These are phyloP conservation scores for Hydrolagus colliei DNA, from an alignment of 2,797 vertebrate genomes.

Conservation along the genomic window DNA sequence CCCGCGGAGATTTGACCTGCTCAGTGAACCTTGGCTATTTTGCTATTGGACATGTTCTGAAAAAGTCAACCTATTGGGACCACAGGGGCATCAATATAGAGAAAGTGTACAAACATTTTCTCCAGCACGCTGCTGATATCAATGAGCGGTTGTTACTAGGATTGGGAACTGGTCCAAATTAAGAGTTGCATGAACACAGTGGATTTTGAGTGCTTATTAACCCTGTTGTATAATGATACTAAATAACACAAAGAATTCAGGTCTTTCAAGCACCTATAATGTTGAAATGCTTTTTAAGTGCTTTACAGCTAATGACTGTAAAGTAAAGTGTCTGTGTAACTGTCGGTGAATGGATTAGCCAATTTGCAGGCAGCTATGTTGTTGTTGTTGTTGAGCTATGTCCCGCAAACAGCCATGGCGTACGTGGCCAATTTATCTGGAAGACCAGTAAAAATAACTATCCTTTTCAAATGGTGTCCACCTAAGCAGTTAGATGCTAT, in stretches of 20 bases:
- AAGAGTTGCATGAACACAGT: not conserved
- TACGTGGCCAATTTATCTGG: too few species aligned
- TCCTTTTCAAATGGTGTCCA: too few species aligned
- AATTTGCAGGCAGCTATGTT: too few species aligned
- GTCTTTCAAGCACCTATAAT: too few species aligned
- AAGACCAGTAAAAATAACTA: too few species aligned
- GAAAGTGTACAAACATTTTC: not conserved
- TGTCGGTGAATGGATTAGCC: too few species aligned
- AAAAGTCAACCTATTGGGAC: not conserved
- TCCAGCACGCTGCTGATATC: not conserved
- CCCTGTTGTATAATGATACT: not conserved
- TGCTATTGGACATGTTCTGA: not conserved
- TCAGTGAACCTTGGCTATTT: not conserved
- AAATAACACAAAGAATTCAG: not conserved
- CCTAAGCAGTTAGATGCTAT: too few species aligned
- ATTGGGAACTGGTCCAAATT: not conserved
- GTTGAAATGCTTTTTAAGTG: too few species aligned
- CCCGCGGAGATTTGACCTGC: not conserved
- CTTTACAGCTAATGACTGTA: too few species aligned
- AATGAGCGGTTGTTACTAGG: not conserved
- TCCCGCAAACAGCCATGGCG: too few species aligned
- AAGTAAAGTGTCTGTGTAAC: too few species aligned
- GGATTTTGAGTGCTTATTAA: not conserved
- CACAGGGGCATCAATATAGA: not conserved
- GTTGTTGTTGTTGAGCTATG: too few species aligned